A percentile compares a stretch with the other conserved stretches of the same genome.
phyloP scores from a whole-genome alignment of 2,113 vertebrate species.

The Embiotoca jacksoni region DNA sequence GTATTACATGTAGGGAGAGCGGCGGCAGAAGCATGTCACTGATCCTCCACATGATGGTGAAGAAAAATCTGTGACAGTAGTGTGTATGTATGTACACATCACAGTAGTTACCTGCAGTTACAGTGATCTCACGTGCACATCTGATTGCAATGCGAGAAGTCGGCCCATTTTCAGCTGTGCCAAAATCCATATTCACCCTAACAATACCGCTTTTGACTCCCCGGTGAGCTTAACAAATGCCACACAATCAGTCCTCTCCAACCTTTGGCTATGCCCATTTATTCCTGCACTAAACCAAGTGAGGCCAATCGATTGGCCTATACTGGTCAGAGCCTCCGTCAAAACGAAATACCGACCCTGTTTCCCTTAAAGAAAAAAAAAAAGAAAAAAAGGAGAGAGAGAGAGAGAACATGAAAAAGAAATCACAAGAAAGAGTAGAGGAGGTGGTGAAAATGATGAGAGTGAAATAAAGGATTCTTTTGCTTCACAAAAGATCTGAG shows the following conservation, averaged over 20 bases:
- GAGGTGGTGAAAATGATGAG: conserved; percentile 67
- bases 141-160: conserved; percentile 54
- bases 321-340: conserved; percentile 65
- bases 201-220: conserved; percentile 75
- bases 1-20: conserved; percentile 30
- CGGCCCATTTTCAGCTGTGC: conserved; percentile 64
- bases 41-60: conserved; percentile 18
- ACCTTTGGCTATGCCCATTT: conserved; percentile 73
- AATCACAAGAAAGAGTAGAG: conserved; percentile 72
- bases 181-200: conserved; percentile 76
- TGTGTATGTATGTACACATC: conserved; percentile 8
- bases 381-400: conserved; percentile 8
- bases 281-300: conserved; percentile 74
- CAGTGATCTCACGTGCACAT: conserved; percentile 32
- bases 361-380: conserved; percentile 43
- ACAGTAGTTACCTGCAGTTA: conserved; percentile 42
- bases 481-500: conserved; percentile 79
- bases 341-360: conserved; percentile 65
- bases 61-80: conserved; percentile 16
- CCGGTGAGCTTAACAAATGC: conserved; percentile 78
- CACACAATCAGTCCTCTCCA: conserved; percentile 75
- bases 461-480: conserved; percentile 72
- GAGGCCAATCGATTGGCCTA: conserved; percentile 79
- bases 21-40: not conserved
- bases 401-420: conserved; percentile 68